phyloP scores from a whole-genome alignment of 2,888 invertebrate genomes.

The Hybos culiciformis region DNA sequence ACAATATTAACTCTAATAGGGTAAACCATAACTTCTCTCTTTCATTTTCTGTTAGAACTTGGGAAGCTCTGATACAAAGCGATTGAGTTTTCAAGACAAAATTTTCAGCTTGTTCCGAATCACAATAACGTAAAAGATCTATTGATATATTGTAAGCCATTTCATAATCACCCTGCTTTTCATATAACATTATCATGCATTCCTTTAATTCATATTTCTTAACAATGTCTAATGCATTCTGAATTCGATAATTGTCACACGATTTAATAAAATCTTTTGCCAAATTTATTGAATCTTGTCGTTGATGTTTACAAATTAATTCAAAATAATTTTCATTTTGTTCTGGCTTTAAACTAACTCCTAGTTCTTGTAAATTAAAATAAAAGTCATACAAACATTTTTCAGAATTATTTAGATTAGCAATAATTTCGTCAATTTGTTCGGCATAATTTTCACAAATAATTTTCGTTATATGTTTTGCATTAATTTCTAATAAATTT shows the following conservation, averaged over 20 bases:
- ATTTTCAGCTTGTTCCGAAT: constrained; percentile 11
- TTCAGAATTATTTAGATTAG: constrained; percentile 17
- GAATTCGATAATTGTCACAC: constrained; percentile 46
- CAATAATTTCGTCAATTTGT: constrained; percentile 35
- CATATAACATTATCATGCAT: constrained; percentile 58
- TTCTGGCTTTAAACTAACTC: constrained; percentile 28
- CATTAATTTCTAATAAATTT: constrained; percentile 45
- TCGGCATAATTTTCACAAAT: constrained; percentile 43
- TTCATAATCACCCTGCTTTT: constrained; percentile 58
- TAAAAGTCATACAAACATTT: constrained; percentile 41
- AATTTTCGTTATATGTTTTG: constrained; percentile 47
- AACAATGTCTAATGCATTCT: constrained; percentile 50
- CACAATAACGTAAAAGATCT: constrained; percentile 28
- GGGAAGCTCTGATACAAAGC: constrained; percentile 38
- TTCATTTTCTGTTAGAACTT: constrained; percentile 33
- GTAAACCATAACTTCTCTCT: constrained; percentile 40
- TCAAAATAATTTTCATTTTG: constrained; percentile 48
- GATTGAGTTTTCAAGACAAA: constrained; percentile 22
- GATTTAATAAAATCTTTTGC: constrained; percentile 41
- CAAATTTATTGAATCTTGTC: constrained; percentile 37
- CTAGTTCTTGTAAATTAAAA: constrained; percentile 41
- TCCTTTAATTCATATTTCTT: constrained; percentile 45
- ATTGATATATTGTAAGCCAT: constrained; percentile 53
- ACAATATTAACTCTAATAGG: constrained; percentile 34
- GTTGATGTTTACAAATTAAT: constrained; percentile 41